These are phyloP conservation scores for Tetramorium simillimum DNA, from an alignment of 1,140 invertebrate species.

Conservation along the genomic window DNA sequence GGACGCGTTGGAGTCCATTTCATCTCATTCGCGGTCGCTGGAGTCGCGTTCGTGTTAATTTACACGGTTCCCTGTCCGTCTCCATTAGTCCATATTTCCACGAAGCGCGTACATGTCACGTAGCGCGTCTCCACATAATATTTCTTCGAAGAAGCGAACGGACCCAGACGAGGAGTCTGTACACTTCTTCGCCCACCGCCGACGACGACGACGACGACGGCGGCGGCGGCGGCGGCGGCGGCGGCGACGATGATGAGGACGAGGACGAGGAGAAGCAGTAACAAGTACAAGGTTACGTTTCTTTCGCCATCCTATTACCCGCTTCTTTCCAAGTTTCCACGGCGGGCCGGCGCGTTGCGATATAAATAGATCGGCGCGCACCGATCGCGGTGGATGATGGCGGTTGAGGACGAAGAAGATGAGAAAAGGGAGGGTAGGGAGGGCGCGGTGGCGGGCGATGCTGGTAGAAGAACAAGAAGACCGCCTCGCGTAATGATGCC, in stretches of 20 bases:
- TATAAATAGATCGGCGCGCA: conserved; percentile 64
- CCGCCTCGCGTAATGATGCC: conserved; percentile 42
- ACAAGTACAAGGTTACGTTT: conserved; percentile 47
- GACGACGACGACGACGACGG: not conserved
- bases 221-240: not conserved
- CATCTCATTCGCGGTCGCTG: not conserved
- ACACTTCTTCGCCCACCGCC: not conserved
- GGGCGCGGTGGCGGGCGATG: not conserved
- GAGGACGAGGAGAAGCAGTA: conserved; percentile 13
- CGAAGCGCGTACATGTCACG: conserved; percentile 17
- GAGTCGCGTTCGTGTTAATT: conserved; percentile 44
- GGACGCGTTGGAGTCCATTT: not conserved
- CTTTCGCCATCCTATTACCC: conserved; percentile 22
- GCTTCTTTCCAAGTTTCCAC: conserved; percentile 52
- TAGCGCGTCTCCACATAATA: not conserved
- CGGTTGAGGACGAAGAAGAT: conserved; percentile 18
- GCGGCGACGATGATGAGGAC: not conserved
- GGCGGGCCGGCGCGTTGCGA: conserved; percentile 29
- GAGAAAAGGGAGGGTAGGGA: not conserved
- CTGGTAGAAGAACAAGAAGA: conserved; percentile 37
- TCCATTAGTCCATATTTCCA: conserved; percentile 48
- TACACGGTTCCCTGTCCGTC: conserved; percentile 29
- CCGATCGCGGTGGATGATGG: conserved; percentile 61
- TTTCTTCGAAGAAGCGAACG: not conserved
- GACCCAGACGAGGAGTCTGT: not conserved